A percentile compares a stretch with the other conserved stretches of the same genome.
Evolutionary conservation across 1,140 invertebrate species (phyloP).

Genomic region (Papilio glaucus): DNA sequence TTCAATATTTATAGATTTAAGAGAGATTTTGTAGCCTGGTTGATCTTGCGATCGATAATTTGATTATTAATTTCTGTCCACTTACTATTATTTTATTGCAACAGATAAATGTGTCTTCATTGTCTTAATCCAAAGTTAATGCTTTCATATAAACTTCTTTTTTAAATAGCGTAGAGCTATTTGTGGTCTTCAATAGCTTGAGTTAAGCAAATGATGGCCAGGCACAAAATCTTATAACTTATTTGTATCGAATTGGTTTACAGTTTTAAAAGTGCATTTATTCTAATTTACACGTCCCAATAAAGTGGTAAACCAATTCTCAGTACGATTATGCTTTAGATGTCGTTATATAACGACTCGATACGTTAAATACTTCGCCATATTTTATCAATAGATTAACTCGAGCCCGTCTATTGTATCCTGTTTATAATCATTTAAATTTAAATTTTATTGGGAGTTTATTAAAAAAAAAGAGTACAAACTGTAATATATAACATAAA

Average conservation of each 20-base stretch:
- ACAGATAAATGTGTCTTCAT: conserved; percentile 36
- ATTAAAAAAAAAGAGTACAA: conserved; percentile 27
- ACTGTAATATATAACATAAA: neutral
- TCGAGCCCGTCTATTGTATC: conserved; percentile 51
- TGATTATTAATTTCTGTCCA: conserved; percentile 50
- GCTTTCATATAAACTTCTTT: conserved; percentile 37
- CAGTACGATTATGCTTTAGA: conserved; percentile 49
- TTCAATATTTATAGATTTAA: conserved; percentile 59
- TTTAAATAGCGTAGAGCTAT: neutral
- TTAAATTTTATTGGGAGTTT: neutral
- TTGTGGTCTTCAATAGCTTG: neutral
- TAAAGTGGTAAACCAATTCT: conserved; percentile 59
- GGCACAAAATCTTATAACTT: conserved; percentile 33
- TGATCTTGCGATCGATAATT: conserved; percentile 41
- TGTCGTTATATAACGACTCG: conserved; percentile 57
- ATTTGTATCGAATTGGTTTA: conserved; percentile 31
- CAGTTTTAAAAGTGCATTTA: conserved; percentile 9
- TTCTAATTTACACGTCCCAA: conserved; percentile 19
- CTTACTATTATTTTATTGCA: conserved; percentile 32
- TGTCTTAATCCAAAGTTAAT: neutral
- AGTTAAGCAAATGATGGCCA: conserved; percentile 33
- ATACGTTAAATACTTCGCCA: conserved; percentile 63
- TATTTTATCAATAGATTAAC: conserved; percentile 58
- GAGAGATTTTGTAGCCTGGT: conserved; percentile 73
- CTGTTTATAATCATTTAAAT: neutral